Percentiles rank a stretch among this genome's conserved stretches.
These are phyloP conservation scores for Gasterosteus nipponicus DNA, from an alignment of 2,113 vertebrate species.

Conservation along the genomic window DNA sequence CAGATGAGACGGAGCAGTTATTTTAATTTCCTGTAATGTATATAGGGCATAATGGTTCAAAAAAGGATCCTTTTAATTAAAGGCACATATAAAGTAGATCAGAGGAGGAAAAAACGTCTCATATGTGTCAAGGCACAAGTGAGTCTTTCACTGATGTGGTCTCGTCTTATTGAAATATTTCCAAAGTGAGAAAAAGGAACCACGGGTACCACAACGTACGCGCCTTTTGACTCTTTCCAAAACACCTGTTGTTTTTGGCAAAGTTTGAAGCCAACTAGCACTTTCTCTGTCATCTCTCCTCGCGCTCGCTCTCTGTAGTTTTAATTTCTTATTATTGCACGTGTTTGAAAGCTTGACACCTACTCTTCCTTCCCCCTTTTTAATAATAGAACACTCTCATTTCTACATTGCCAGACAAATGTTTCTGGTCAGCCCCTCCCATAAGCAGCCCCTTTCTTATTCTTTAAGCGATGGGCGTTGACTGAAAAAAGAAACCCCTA, in stretches of 20 bases:
- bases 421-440: slow-evolving; percentile 65
- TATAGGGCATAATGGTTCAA: slow-evolving; percentile 31
- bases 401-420: slow-evolving; percentile 53
- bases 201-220: slow-evolving; percentile 24
- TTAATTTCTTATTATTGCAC: slow-evolving; percentile 5
- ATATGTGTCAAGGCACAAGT: not conserved
- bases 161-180: slow-evolving; percentile 53
- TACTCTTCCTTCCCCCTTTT: not conserved
- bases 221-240: slow-evolving; percentile 30
- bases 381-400: slow-evolving; percentile 24
- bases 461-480: slow-evolving; percentile 59
- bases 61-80: slow-evolving; percentile 55
- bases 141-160: slow-evolving; percentile 52
- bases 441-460: slow-evolving; percentile 64
- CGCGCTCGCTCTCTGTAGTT: not conserved
- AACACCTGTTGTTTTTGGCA: slow-evolving; percentile 68
- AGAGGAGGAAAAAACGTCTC: slow-evolving; percentile 10
- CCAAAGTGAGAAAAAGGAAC: slow-evolving; percentile 44
- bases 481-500: slow-evolving; percentile 67
- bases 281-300: slow-evolving; percentile 32
- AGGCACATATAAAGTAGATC: slow-evolving; percentile 25
- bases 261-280: slow-evolving; percentile 24
- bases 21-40: slow-evolving; percentile 30
- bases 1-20: slow-evolving; percentile 59
- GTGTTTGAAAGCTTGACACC: not conserved